These are phyloP conservation scores for Tarsius wallacei DNA, from an alignment of 2,797 vertebrate species.

Conservation along the genomic window DNA sequence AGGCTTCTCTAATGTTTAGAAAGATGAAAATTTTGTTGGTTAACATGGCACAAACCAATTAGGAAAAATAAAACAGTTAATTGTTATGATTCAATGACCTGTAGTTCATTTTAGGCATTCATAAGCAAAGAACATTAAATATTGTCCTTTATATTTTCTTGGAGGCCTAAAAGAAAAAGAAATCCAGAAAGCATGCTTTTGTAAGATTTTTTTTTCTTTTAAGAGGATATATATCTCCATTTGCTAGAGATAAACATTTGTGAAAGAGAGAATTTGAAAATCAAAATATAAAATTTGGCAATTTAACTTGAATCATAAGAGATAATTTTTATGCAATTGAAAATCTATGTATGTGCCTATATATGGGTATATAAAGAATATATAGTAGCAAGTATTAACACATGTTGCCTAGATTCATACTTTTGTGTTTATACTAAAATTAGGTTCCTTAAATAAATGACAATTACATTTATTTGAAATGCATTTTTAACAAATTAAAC, in stretches of 20 bases:
- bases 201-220: not conserved
- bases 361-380: not conserved
- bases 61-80: slow-evolving; percentile 38
- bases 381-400: not conserved
- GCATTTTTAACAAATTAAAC: slow-evolving; percentile 45
- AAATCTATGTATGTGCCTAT: not conserved
- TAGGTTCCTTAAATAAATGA: slow-evolving; percentile 20
- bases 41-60: not conserved
- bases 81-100: slow-evolving; percentile 16
- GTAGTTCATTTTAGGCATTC: not conserved
- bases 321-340: not conserved
- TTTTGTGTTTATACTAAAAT: slow-evolving; percentile 39
- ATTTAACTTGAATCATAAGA: slow-evolving; percentile 10
- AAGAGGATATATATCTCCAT: not conserved
- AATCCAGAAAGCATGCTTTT: not conserved
- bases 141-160: not conserved
- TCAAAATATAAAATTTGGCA: not conserved
- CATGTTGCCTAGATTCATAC: not conserved
- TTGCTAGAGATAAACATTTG: not conserved
- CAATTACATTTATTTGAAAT: not conserved
- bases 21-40: slow-evolving; percentile 47
- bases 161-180: slow-evolving; percentile 1
- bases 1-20: slow-evolving; percentile 1
- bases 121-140: not conserved
- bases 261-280: not conserved